Base-by-base conservation (phyloP, 92 coral and sea anemone species). In the Parazoanthus darwini region DNA sequence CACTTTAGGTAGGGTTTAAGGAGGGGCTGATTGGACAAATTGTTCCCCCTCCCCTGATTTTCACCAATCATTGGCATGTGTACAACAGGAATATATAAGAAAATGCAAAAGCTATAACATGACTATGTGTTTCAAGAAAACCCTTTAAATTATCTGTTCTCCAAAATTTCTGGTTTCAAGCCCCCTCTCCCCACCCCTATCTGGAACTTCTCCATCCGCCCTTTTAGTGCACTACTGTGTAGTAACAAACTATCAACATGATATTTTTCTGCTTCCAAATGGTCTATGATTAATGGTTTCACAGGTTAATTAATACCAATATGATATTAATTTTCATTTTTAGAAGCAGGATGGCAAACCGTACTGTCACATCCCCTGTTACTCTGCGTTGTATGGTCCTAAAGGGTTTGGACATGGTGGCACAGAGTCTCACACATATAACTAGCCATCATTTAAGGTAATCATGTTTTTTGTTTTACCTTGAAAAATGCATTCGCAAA, bases 341-440 rank as follows among this genome's bases (percentile, higher is more conserved):
- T 44, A 76, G 75, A 56, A 86, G 50, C 89, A 86, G 26, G 89
- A 86, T 37, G 89, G 89, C 35, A 86, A 58, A 42, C 89, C 89
- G 6, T 86, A 86, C 82, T 86, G 89, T 15, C 89, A 75, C 74
- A 86, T 65, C 42, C 89, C 82, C 8, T 86, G 89, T 37, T 86
- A 86, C 29, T 75, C 82, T 51, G 89, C 89, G 6, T 54, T 86
- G 74, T 86, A 18, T 76, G 89, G 89, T 16, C 82, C 89, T 9
- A 86, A 86, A 39, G 89, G 89, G 0, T 86, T 86, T 78, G 89
- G 89, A 0, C 89, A 78, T 46, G 89, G 89, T 6, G 89, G 89
- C 2, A 86, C 89, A 14, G 89, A 86, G n/a, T 86, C 89, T 14
- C 89, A 86, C 89, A 86, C 73, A 75, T 86, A 82, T 20, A 68